Evolutionary conservation across 2,888 invertebrate genomes (phyloP), one percentile per base, ranked within the genome.

Genomic region (Rutpela maculata): DNA sequence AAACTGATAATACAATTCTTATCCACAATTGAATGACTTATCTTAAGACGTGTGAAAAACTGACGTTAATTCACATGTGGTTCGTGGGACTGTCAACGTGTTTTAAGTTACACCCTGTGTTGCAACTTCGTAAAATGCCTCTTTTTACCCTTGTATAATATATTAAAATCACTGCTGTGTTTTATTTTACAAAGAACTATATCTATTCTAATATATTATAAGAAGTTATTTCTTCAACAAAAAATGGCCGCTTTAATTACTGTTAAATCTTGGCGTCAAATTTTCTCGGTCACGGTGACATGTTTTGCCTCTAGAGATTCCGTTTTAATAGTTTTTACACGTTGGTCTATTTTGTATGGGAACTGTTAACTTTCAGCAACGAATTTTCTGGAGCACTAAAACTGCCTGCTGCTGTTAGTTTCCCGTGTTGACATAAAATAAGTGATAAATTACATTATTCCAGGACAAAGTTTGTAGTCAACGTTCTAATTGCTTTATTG

Each of bases 391-490:
- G 15, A n/a, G 50, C 50, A 50, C 50, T 50, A 50, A 50, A 50
- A 50, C 50, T 50, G 50, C n/a, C 50, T 50, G 50, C 12, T 50
- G 15, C 15, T 12, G 50, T 65, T 43, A 65, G 65, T 43, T 65
- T 38, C 11, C 43, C 26, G 19, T 43, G 35, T 43, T 65, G 65
- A 35, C 43, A 43, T 18, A n/a, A 43, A 65, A 31, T 65, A 65
- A 38, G 43, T 65, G 65, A 65, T 65, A 65, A 65, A 65, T 43
- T 43, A 18, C 43, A 38, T 65, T 35, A 65, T 65, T 65, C 12
- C 65, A 65, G 35, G 35, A n/a, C 31, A 65, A 65, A 65, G 26
- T 65, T 65, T 65, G 9, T 12, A 43, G 65, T 38, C 17, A 65
- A 43, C 17, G n/a, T 35, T 12, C 19, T 65, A 65, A 65, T 65